phyloP scores from a whole-genome alignment of 2,113 vertebrate species.

The Pelusios castaneus region DNA sequence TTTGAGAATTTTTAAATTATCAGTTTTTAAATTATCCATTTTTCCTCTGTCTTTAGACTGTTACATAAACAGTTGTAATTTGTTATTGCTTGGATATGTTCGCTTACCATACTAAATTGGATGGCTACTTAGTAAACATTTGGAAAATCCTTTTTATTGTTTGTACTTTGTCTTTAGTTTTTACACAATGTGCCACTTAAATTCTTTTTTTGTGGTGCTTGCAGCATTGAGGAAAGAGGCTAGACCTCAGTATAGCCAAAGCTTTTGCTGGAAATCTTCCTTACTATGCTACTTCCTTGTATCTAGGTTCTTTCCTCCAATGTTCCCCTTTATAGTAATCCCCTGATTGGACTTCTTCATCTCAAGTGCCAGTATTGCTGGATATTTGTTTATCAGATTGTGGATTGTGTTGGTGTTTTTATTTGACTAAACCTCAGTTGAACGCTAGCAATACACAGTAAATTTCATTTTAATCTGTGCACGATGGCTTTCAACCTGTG shows the following conservation, averaged over 20 bases:
- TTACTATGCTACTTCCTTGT: background rate
- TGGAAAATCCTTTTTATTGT: background rate
- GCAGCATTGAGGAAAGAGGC: background rate
- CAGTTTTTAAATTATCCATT: slow-evolving; percentile 22
- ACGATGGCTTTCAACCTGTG: no score
- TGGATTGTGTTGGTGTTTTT: background rate
- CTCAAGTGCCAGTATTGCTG: background rate
- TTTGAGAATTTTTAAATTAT: slow-evolving; percentile 14
- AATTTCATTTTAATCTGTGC: background rate
- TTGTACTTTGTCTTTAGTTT: background rate
- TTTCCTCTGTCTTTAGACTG: background rate
- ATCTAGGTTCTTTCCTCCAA: background rate
- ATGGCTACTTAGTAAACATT: background rate
- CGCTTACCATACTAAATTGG: background rate
- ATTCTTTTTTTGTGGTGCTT: background rate
- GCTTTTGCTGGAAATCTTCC: background rate
- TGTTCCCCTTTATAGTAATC: background rate
- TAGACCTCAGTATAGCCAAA: background rate
- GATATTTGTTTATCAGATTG: background rate
- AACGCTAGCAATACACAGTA: background rate
- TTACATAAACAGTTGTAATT: slow-evolving; percentile 16
- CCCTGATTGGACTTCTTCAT: background rate
- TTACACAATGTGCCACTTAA: background rate
- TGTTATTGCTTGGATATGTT: background rate
- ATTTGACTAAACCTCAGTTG: background rate